Evolutionary conservation across 1,140 invertebrate species (phyloP), one percentile per base, ranked within the genome.

Genomic region (Drosophila miranda): DNA sequence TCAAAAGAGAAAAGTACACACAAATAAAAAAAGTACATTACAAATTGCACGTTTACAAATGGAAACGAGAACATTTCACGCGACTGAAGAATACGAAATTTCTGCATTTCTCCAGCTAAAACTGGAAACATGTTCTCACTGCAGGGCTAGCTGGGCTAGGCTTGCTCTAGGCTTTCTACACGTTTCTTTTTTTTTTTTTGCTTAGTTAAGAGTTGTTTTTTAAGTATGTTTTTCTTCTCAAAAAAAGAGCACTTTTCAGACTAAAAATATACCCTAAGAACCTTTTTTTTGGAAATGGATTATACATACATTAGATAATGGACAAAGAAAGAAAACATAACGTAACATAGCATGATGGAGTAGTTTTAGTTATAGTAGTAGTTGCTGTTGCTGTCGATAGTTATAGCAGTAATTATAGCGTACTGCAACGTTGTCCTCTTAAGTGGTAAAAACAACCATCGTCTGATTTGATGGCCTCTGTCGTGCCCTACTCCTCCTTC

Each of bases 221-320:
- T 21, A n/a, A 28, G 34, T 43, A 8, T 38, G 46, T 53, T 44
- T 28, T 53, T 26, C 30, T 64, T 70, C 68, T 52, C 49, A 56
- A 54, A 69, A 78, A 81, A 78, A 82, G 63, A 83, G 70, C 75
- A 62, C 69, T 66, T 62, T 51, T 75, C 50, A 73, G 72, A 83
- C 67, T 76, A 83, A 60, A 80, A 76, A 68, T 38, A 86, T 83
- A 84, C 76, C 80, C 72, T 73, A 66, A 80, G 75, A 80, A 86
- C 80, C 77, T 41, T 30, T 30, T 30, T 3, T 30, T 9, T 75
- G 59, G 81, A 84, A 86, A 83, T 76, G 60, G 61, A 72, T 74
- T 75, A 74, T 66, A 78, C 64, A 74, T 59, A 63, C 16, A 44
- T 38, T 28, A 49, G 28, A 74, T 64, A 74, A 73, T 53, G 59